Conservation (phyloP, 2,888 invertebrate species). For the Tridacna gigas region DNA sequence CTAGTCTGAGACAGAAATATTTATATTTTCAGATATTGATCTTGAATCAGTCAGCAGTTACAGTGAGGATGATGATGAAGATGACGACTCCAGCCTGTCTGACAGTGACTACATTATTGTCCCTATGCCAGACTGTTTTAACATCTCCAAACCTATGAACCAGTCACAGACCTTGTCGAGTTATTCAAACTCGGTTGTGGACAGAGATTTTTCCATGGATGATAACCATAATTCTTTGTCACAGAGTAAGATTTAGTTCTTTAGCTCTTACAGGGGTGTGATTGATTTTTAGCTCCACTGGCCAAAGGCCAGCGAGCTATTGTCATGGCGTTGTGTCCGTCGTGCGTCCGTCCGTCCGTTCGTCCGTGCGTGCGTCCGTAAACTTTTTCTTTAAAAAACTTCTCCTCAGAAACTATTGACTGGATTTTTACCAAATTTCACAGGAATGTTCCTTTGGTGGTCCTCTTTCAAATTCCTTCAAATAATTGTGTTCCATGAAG, state of each 20-base stretch:
- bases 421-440: too few species aligned
- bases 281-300: too few species aligned
- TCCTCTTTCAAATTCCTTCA: too few species aligned
- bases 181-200: slow-evolving; percentile 55
- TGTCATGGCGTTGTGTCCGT: too few species aligned
- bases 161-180: slow-evolving; percentile 53
- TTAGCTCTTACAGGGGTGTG: background rate
- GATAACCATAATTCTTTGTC: slow-evolving; percentile 68
- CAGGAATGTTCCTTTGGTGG: too few species aligned
- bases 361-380: too few species aligned
- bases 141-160: slow-evolving; percentile 70
- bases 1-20: too few species aligned
- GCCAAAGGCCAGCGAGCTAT: too few species aligned
- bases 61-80: slow-evolving; percentile 62
- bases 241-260: slow-evolving; percentile 35
- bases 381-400: too few species aligned
- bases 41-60: slow-evolving; percentile 69
- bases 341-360: too few species aligned
- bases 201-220: slow-evolving; percentile 55
- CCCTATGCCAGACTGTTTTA: slow-evolving; percentile 84
- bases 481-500: too few species aligned
- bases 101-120: slow-evolving; percentile 84
- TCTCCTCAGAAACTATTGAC: too few species aligned
- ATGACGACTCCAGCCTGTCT: slow-evolving; percentile 75
- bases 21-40: slow-evolving; percentile 60